Percentiles rank a stretch among this genome's conserved stretches.
Conservation (phyloP, 2,888 invertebrate species). For the Tethea ocularis region DNA sequence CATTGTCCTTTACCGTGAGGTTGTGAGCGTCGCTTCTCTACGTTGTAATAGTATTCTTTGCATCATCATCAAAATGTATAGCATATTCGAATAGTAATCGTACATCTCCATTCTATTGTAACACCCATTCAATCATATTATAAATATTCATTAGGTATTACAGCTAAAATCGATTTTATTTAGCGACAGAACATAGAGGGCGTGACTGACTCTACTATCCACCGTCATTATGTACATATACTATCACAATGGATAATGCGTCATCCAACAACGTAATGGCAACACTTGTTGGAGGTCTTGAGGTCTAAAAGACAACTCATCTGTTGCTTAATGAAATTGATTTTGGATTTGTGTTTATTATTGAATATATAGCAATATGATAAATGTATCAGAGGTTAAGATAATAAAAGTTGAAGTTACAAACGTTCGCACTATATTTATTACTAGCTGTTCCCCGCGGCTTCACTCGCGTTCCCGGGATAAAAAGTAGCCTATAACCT, state of each 20-base stretch:
- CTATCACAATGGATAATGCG: constrained; percentile 35
- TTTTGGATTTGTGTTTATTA: too few species aligned
- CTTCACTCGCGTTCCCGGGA: too few species aligned
- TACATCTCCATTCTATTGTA: background rate
- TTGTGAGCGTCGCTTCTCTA: too few species aligned
- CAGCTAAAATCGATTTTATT: constrained; percentile 24
- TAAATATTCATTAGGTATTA: background rate
- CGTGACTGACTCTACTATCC: constrained; percentile 25
- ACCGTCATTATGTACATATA: constrained; percentile 28
- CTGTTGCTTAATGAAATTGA: background rate
- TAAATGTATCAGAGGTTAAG: too few species aligned
- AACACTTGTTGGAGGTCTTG: constrained; percentile 13
- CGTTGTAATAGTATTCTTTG: too few species aligned
- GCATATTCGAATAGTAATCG: background rate
- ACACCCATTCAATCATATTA: constrained; percentile 2
- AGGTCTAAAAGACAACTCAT: background rate
- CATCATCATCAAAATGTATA: background rate
- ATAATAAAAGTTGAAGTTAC: too few species aligned
- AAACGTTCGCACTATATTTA: too few species aligned
- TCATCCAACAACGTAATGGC: constrained; percentile 15
- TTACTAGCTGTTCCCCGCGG: too few species aligned
- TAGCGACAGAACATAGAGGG: constrained; percentile 27
- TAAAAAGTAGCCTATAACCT: too few species aligned
- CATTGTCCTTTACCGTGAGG: too few species aligned
- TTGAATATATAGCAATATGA: too few species aligned